Base-by-base conservation (phyloP, 2,797 vertebrate genomes). In the Ctenopoma multispine region DNA sequence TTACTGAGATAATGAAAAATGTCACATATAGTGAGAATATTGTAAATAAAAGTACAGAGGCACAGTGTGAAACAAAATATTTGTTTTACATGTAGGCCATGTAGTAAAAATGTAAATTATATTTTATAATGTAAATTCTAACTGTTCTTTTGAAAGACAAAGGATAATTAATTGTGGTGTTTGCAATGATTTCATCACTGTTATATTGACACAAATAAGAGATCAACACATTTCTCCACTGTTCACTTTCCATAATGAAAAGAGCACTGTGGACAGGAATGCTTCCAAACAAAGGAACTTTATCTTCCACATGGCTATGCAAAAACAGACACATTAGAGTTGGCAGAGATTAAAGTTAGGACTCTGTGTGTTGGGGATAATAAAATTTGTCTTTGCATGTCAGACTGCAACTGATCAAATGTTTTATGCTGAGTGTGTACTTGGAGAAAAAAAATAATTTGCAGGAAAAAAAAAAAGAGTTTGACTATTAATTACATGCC, bases 401-500 rank as follows among this genome's bases (percentile, higher is more conserved):
- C 12, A 21, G 18, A 49, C 17, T 65, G 58, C 34, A 68, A 74
- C n/a, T 63, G 60, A 60, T 65, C 17, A 59, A 46, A 55, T 41
- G 34, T 4, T 47, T 72, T 43, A 59, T 7, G 56, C 21, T 21
- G 17, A 71, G 36, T 27, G 29, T 27, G 3, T 9, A 29, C 7
- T 48, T 43, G 20, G 8, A 57, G 48, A 53, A 31, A 40, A 63
- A 57, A 53, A 70, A 9, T 18, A 14, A 50, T 56, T 48, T 63
- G 7, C 23, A 55, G 14, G 47, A 69, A 54, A 23, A 21, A 59
- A 63, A 67, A 20, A 1, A 63, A 47, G 50, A 38, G 69, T 78
- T 65, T 3, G 18, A 50, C 23, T 20, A 65, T 63, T 47, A 69
- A 49, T 69, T 69, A 20, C 56, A 20, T 51, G 76, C 73, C 73